These are phyloP conservation scores for Pectinophora gossypiella DNA, from an alignment of 1,140 invertebrate genomes.

Conservation along the genomic window DNA sequence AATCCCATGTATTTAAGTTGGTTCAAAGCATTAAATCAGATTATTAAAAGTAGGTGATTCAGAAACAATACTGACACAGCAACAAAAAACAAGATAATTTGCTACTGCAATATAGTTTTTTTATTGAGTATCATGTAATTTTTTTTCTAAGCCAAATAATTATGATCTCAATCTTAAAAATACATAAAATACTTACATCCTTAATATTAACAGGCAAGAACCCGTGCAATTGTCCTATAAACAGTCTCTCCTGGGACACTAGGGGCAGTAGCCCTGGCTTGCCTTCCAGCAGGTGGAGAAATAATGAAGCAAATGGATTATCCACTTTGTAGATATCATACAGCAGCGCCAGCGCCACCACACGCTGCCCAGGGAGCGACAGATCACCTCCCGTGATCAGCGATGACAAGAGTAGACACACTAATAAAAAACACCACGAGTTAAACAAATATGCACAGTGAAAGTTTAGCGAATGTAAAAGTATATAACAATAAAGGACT, in stretches of 20 bases:
- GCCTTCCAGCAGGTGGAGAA: conserved; percentile 64
- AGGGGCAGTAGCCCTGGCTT: conserved; percentile 55
- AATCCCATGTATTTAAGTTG: too few relatives aligned
- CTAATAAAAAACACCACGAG: conserved; percentile 22
- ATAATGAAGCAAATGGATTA: conserved; percentile 66
- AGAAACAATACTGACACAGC: too few relatives aligned
- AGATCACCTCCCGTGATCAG: conserved; percentile 70
- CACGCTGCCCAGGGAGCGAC: conserved; percentile 76
- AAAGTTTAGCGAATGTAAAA: conserved; percentile 4
- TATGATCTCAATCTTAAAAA: too few relatives aligned
- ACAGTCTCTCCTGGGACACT: conserved; percentile 59
- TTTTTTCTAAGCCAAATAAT: too few relatives aligned
- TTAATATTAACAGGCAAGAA: conserved; percentile 59
- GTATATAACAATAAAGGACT: conserved; percentile 21
- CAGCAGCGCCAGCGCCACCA: conserved; percentile 84
- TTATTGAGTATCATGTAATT: too few relatives aligned
- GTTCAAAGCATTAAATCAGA: too few relatives aligned
- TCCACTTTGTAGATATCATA: conserved; percentile 85
- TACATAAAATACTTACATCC: conserved; percentile 59
- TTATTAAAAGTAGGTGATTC: too few relatives aligned
- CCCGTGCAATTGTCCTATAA: conserved; percentile 58
- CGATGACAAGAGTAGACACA: conserved; percentile 64
- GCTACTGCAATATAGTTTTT: too few relatives aligned
- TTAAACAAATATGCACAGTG: neutral
- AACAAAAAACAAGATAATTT: too few relatives aligned